Base-by-base conservation (phyloP, 2,888 invertebrate genomes). In the Eilema caniola region DNA sequence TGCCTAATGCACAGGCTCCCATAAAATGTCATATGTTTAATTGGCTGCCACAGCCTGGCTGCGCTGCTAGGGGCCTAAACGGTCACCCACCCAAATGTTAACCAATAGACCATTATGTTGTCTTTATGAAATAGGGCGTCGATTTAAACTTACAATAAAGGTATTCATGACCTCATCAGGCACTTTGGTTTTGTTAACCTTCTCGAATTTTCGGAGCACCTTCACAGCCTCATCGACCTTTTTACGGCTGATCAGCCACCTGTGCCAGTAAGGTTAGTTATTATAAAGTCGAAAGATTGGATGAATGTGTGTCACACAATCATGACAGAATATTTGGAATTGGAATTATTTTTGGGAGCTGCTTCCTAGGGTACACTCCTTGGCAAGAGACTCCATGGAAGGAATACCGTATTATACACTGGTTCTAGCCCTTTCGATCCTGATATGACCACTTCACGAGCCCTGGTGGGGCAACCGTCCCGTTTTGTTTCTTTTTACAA, bases 191-290 rank as follows among this genome's bases (percentile, higher is more conserved):
- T 85, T 85, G 72, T 93, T 93, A 0, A 93, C 78, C 67, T 80
- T 89, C 74, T 92, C 92, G 62, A 92, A 91, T 53, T 80, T 87
- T 57, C 81, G 87, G 33, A 93, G 77, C 16, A 91, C 85, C 16
- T 78, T 80, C 0, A 91, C 86, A 3, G 92, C 92, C 74, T 85
- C 83, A n/a, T 91, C 87, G 0, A 90, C 81, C 72, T 81, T 83
- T 7, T 89, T 89, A 33, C 82, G 84, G 1, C 88, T 87, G 0
- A 86, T 79, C 14, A 90, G 75, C 91, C 91, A 92, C 67, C 91
- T 92, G 75, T 5, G 84, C 78, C 28, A 23, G 7, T 33, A 33
- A 33, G 8, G 31, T 33, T 33, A 33, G 8, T 37, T 37, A 37
- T 37, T 37, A 37, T 37, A 11, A 37, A 12, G 37, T 37, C 12